Evolutionary conservation across 2,113 vertebrate genomes (phyloP), one percentile per base, ranked within the genome.

Genomic region (Forbesichthys papilliferus): DNA sequence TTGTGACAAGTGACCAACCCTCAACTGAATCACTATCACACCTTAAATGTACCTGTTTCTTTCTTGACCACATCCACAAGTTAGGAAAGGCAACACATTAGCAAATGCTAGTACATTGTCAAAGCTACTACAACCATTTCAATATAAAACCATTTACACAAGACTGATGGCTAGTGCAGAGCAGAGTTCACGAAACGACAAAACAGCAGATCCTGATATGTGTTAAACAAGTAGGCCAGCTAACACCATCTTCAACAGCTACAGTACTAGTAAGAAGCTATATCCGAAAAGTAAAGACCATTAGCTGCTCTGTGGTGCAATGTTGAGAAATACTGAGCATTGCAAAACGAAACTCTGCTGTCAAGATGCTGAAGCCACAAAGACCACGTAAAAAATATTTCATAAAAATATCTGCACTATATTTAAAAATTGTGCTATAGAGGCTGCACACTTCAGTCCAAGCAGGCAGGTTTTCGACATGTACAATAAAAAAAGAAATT

Each of bases 281-380:
- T 14, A 20, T 11, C 42, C 33, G 14, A 14, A 7, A 34, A 3
- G 11, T 42, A 42, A 42, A 42, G 58, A 42, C 34, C 61, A 48
- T 48, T 27, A 33, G 27, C 61, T 20, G 11, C 51, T 64, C 51
- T 16, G 13, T 20, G 48, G 20, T 59, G 71, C 56, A 66, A 71
- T 3, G 11, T 55, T 53, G 36, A 36, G 48, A 62, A 47, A 56
- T 53, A 66, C 42, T 34, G 34, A 53, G 51, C 42, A 56, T 54
- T 5, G 54, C 34, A 10, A 74, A 49, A 18, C 36, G 7, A 42
- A 42, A 66, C 5, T 49, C 48, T 60, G 53, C 48, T 60, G 53
- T 66, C 69, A 69, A 69, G 68, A 69, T 61, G 33, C 33, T 65
- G 20, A 13, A 27, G 56, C 56, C 13, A 51, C 51, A 64, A 18